Evolutionary conservation across 2,888 invertebrate genomes (phyloP).

Genomic region (Drosophila hamatofila): DNA sequence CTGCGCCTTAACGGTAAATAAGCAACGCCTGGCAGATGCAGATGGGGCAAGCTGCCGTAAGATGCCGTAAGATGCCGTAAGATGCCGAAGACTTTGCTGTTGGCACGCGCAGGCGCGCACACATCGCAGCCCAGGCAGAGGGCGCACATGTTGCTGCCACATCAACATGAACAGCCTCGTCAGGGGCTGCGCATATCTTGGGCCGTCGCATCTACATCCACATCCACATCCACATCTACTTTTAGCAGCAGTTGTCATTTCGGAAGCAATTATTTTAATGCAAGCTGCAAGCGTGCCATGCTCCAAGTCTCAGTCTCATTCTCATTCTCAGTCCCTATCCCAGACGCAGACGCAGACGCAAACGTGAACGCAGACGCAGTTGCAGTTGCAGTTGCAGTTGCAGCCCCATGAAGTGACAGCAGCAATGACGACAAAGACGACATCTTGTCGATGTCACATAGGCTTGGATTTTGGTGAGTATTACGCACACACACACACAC

Average conservation of each 20-base stretch:
- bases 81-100: constrained; percentile 36
- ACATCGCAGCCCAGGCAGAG: constrained; percentile 20
- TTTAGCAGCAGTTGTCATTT: constrained; percentile 78
- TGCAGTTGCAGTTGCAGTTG: constrained; percentile 20
- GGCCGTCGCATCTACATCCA: constrained; percentile 18
- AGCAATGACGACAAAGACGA: constrained; percentile 45
- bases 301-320: constrained; percentile 22
- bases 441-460: constrained; percentile 70
- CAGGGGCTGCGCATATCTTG: constrained; percentile 50
- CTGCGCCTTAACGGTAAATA: constrained; percentile 78
- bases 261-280: constrained; percentile 84
- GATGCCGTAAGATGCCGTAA: constrained; percentile 3
- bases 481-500: constrained; percentile 18
- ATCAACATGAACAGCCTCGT: constrained; percentile 42
- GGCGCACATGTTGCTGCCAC: constrained; percentile 69
- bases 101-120: constrained; percentile 83
- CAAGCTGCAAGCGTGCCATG: constrained; percentile 65
- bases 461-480: constrained; percentile 45
- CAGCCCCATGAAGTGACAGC: constrained; percentile 40
- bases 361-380: constrained; percentile 20
- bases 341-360: constrained; percentile 26
- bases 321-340: constrained; percentile 3
- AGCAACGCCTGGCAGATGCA: constrained; percentile 57
- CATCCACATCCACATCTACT: constrained; percentile 46
- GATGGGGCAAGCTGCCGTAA: constrained; percentile 5